A percentile compares a stretch with the other conserved stretches of the same genome.
Conservation (phyloP, 2,888 invertebrate species). For the Chesias legatella region DNA sequence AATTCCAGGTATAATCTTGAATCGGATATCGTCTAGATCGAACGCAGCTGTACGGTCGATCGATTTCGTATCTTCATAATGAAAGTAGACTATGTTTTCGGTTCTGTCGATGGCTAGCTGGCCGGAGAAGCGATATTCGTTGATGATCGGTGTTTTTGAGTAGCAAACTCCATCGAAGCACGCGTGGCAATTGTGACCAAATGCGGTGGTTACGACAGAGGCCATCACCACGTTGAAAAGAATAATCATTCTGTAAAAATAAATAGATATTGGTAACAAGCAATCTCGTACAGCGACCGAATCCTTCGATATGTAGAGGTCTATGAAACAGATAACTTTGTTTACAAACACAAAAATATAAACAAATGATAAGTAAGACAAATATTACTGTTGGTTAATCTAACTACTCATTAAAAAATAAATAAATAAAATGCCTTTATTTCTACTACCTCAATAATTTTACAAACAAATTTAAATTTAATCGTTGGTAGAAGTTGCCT, state of each 20-base stretch:
- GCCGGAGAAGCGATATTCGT: slow-evolving; percentile 48
- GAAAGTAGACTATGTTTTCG: slow-evolving; percentile 54
- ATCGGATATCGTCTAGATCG: slow-evolving; percentile 47
- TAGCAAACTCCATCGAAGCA: slow-evolving; percentile 57
- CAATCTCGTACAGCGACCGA: too few relatives aligned
- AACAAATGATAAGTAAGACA: too few relatives aligned
- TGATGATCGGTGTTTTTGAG: slow-evolving; percentile 44
- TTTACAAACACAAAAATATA: too few relatives aligned
- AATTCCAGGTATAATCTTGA: slow-evolving; percentile 41
- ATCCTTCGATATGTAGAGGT: too few relatives aligned
- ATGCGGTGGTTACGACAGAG: slow-evolving; percentile 1
- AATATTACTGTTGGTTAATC: too few relatives aligned
- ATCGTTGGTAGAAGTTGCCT: too few relatives aligned
- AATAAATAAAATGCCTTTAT: too few relatives aligned
- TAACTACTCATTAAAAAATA: too few relatives aligned
- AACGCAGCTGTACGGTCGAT: slow-evolving; percentile 51
- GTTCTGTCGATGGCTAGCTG: slow-evolving; percentile 57
- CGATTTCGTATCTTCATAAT: slow-evolving; percentile 42
- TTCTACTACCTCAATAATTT: too few relatives aligned
- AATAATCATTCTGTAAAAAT: slow-evolving; percentile 19
- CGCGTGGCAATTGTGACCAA: slow-evolving; percentile 43
- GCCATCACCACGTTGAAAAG: slow-evolving; percentile 2
- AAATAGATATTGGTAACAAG: background rate
- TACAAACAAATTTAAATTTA: too few relatives aligned
- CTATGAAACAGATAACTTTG: too few relatives aligned